A percentile compares a stretch with the other conserved stretches of the same genome.
Evolutionary conservation across 1,140 invertebrate species (phyloP).

Genomic region (Eufriesea mexicana): DNA sequence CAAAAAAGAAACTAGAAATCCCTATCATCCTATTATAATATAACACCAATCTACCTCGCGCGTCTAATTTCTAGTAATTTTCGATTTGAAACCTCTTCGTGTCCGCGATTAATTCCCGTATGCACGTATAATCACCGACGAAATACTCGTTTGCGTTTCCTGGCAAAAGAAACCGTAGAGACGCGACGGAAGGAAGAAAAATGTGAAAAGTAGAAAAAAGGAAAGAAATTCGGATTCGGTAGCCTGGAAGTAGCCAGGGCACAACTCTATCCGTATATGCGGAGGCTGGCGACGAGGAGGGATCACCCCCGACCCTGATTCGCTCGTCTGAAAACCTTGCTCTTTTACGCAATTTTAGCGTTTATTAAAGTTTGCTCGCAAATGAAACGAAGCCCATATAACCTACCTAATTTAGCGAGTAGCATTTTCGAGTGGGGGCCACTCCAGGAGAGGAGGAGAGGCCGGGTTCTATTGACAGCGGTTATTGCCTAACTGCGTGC

Average conservation of each 20-base stretch:
- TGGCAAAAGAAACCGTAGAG: not conserved
- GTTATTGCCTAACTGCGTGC: constrained; percentile 83
- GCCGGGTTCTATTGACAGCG: constrained; percentile 82
- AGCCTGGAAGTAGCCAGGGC: constrained; percentile 19
- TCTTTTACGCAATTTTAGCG: constrained; percentile 84
- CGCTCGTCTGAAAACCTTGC: constrained; percentile 82
- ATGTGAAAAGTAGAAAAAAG: not conserved
- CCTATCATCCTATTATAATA: too few species aligned
- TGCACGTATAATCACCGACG: not conserved
- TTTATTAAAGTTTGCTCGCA: constrained; percentile 84
- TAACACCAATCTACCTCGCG: too few species aligned
- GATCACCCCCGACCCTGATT: constrained; percentile 73
- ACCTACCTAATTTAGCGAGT: constrained; percentile 84
- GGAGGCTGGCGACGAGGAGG: constrained; percentile 53
- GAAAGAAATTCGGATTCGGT: constrained; percentile 37
- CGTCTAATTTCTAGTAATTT: not conserved
- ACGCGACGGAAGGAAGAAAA: not conserved
- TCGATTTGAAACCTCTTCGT: not conserved
- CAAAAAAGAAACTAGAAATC: not conserved
- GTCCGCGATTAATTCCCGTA: constrained; percentile 1
- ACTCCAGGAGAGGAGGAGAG: constrained; percentile 67
- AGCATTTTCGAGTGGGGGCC: constrained; percentile 82
- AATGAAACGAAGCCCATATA: constrained; percentile 84
- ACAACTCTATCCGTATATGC: constrained; percentile 37
- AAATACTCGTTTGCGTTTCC: constrained; percentile 6